phyloP scores from a whole-genome alignment of 2,888 invertebrate genomes.

The Aelia acuminata region DNA sequence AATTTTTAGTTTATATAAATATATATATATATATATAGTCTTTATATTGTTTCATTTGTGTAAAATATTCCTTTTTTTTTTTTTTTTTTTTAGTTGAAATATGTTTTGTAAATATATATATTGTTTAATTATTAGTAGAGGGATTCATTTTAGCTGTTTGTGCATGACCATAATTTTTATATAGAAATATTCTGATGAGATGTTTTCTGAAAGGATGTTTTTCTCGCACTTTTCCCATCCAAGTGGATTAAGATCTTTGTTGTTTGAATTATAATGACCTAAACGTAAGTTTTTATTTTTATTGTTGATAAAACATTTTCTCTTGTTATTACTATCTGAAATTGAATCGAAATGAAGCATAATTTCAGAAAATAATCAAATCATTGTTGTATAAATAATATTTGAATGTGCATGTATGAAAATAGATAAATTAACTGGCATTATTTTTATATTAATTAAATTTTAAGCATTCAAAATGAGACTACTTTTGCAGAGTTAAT shows the following conservation, averaged over 20 bases:
- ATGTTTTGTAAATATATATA: conserved; percentile 55
- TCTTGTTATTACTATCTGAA: neutral
- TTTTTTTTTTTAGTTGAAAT: conserved; percentile 47
- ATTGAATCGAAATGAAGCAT: conserved; percentile 19
- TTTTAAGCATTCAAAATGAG: conserved; percentile 22
- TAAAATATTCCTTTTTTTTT: conserved; percentile 50
- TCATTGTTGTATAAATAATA: conserved; percentile 30
- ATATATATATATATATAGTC: conserved; percentile 58
- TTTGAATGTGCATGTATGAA: conserved; percentile 28
- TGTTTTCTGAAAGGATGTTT: conserved; percentile 41
- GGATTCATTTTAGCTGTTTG: conserved; percentile 54
- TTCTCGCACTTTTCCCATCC: neutral
- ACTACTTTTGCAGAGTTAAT: conserved; percentile 43
- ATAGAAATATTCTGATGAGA: conserved; percentile 53
- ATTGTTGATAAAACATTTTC: neutral
- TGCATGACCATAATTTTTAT: conserved; percentile 57
- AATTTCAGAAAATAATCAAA: conserved; percentile 52
- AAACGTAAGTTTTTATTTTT: conserved; percentile 37
- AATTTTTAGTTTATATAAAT: conserved; percentile 59
- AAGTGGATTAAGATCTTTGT: neutral
- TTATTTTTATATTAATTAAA: conserved; percentile 54
- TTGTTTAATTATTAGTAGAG: conserved; percentile 41
- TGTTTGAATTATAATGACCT: neutral
- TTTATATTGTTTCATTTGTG: conserved; percentile 54
- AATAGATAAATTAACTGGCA: conserved; percentile 41